Conservation (phyloP, 2,797 vertebrate species). For the Alexandromys oeconomus region DNA sequence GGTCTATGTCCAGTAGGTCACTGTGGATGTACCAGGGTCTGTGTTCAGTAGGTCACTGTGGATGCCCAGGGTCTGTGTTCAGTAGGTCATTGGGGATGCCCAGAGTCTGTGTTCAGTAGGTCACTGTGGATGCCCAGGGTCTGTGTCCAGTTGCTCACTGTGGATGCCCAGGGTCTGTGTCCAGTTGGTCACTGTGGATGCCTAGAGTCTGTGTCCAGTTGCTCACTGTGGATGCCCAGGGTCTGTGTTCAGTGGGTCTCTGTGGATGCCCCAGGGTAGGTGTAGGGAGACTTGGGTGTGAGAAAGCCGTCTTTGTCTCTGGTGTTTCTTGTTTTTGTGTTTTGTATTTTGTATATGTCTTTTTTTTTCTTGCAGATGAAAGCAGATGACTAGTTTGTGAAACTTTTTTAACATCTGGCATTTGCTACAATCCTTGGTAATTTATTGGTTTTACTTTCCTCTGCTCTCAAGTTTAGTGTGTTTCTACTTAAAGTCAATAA, state of each 20-base stretch:
- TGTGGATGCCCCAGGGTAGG: too few relatives aligned
- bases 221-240: too few relatives aligned
- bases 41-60: rapidly evolving
- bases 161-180: too few relatives aligned
- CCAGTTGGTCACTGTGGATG: background rate
- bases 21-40: too few relatives aligned
- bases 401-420: slow-evolving; percentile 65
- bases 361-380: slow-evolving; percentile 53
- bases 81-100: too few relatives aligned
- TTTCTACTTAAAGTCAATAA: slow-evolving; percentile 53
- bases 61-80: too few relatives aligned
- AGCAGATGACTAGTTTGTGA: slow-evolving; percentile 60
- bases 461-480: slow-evolving; percentile 62
- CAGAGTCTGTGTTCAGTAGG: background rate
- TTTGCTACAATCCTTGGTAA: slow-evolving; percentile 46
- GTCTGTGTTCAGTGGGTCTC: background rate
- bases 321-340: slow-evolving; percentile 3
- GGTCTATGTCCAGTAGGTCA: background rate
- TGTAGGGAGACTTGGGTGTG: background rate
- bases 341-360: slow-evolving; percentile 9
- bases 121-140: too few relatives aligned
- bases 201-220: background rate
- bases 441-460: slow-evolving; percentile 69
- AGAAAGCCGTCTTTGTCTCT: background rate
- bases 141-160: too few relatives aligned